Evolutionary conservation across 2,888 invertebrate species (phyloP), one percentile per base, ranked within the genome.

Genomic region (Slavum lentiscoides): DNA sequence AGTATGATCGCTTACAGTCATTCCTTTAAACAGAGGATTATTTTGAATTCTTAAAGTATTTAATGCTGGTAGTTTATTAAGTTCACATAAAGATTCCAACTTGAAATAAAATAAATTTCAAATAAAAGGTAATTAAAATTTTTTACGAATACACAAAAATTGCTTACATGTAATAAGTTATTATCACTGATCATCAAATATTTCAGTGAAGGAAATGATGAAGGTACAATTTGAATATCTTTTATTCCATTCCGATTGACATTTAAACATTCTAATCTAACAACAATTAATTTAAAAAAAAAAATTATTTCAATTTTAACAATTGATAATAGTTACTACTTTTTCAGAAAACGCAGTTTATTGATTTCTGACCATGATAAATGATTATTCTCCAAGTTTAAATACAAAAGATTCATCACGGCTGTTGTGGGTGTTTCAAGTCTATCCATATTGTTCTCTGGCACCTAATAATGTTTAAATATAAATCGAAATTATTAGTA

Each of bases 131-230:
- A 43, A 43, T 43, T 43, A 7, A 2, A 43, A 43, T 9, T 43
- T 7, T 43, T 13, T 15, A 49, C 3, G 15, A 49, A 49, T 49
- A 13, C 11, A 43, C 15, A 13, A 49, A 49, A 49, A 13, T 49
- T 4, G 15, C 59, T 80, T 72, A 80, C 72, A 17, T 64, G 23
- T 66, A 58, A 58, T 58, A 80, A 70, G 1, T 64, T n/a, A 72
- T 80, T 80, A 66, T 72, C 39, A 55, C 80, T 80, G n/a, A 80
- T 72, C 80, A 80, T 80, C 37, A 80, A 30, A 64, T 64, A 80
- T 64, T 72, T 64, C n/a, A 80, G 72, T 19, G 64, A 72, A 55
- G 64, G 23, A 64, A 80, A 80, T 7, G 72, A 70, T 30, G 72
- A 64, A 5, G 39, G 55, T n/a, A 64, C n/a, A 55, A 72, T 58